Evolutionary conservation across 2,888 invertebrate species (phyloP).

Genomic region (Nymphalis polychloros): DNA sequence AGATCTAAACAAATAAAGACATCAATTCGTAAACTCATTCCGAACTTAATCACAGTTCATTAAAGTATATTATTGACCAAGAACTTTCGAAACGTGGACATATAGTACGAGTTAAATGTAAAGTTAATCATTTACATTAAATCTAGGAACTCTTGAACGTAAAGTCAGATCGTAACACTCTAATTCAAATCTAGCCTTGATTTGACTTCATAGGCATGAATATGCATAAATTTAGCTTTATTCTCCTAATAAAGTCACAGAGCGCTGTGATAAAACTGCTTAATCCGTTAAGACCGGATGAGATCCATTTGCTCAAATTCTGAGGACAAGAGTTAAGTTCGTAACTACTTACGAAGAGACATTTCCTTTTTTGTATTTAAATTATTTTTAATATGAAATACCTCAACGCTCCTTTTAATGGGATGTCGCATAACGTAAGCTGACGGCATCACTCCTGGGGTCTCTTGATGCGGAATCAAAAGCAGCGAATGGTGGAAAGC

Average conservation of each 20-base stretch:
- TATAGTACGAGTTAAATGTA: too few relatives aligned
- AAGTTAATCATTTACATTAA: not conserved
- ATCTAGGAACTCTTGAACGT: not conserved
- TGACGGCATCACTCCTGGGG: slow-evolving; percentile 87
- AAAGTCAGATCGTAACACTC: not conserved
- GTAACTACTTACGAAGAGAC: slow-evolving; percentile 56
- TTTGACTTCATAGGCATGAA: slow-evolving; percentile 20
- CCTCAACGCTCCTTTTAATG: slow-evolving; percentile 86
- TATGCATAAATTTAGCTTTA: slow-evolving; percentile 69
- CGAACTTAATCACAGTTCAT: too few relatives aligned
- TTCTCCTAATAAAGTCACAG: slow-evolving; percentile 67
- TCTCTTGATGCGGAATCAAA: slow-evolving; percentile 90
- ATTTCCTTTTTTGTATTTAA: not conserved
- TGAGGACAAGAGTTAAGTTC: slow-evolving; percentile 61
- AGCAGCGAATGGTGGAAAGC: slow-evolving; percentile 90
- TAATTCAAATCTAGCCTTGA: slow-evolving; percentile 5
- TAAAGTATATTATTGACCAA: too few relatives aligned
- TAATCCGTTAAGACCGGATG: slow-evolving; percentile 78
- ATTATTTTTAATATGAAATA: slow-evolving; percentile 49
- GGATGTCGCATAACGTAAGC: slow-evolving; percentile 90
- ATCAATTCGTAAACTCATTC: too few relatives aligned
- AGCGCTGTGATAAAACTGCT: slow-evolving; percentile 66
- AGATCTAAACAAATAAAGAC: slow-evolving; percentile 76
- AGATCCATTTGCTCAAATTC: slow-evolving; percentile 79
- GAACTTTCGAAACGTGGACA: too few relatives aligned